A percentile compares a stretch with the other conserved stretches of the same genome.
Conservation (phyloP, 2,797 vertebrate species). For the Pipistrellus nathusii region DNA sequence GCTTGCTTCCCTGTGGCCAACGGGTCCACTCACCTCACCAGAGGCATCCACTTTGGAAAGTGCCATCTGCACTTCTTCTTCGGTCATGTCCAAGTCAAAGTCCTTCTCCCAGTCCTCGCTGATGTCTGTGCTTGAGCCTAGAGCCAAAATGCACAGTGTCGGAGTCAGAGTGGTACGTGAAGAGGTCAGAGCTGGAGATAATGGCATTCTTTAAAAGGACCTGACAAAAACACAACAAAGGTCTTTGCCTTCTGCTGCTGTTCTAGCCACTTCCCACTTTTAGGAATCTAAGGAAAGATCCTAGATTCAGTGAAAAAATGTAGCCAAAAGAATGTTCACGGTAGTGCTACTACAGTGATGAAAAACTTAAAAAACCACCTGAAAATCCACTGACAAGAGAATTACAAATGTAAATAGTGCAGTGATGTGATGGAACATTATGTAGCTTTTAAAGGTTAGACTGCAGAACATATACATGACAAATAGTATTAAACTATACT, state of each 20-base stretch:
- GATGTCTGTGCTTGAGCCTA: slow-evolving; percentile 96
- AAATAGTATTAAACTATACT: background rate
- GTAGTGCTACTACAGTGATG: background rate
- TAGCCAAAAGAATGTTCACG: slow-evolving; percentile 12
- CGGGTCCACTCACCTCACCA: slow-evolving; percentile 91
- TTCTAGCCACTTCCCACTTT: background rate
- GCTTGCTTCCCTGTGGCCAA: background rate
- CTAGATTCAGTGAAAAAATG: slow-evolving; percentile 7
- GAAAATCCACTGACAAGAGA: background rate
- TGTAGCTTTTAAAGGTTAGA: background rate
- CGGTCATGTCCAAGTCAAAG: slow-evolving; percentile 99
- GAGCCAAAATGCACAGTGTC: slow-evolving; percentile 48
- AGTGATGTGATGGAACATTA: background rate
- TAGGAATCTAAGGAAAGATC: slow-evolving; percentile 48
- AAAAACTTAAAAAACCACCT: slow-evolving; percentile 29
- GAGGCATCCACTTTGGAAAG: slow-evolving; percentile 94
- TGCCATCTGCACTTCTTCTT: slow-evolving; percentile 97
- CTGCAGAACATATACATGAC: background rate
- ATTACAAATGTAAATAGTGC: background rate
- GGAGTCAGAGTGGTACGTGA: background rate
- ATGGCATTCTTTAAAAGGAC: background rate
- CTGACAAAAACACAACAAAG: background rate
- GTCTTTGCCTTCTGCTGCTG: background rate
- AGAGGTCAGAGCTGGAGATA: background rate
- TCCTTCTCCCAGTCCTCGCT: slow-evolving; percentile 99